A percentile compares a stretch with the other conserved stretches of the same genome.
These are phyloP conservation scores for Tetranychus piercei DNA, from an alignment of 2,888 invertebrate genomes.

Conservation along the genomic window DNA sequence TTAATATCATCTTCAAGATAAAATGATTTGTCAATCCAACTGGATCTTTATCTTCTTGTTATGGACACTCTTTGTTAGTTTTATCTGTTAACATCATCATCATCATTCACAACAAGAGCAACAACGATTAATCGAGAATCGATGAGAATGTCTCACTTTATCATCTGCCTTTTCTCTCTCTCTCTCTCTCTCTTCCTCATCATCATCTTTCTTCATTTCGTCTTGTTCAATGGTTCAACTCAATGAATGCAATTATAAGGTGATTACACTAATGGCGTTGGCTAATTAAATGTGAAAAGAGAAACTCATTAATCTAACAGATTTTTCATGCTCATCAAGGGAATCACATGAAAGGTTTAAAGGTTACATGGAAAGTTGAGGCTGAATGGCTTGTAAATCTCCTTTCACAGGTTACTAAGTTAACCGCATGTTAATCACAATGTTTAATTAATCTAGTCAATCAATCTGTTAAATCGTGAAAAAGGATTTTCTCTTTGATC, in stretches of 20 bases:
- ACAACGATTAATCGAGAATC: background rate
- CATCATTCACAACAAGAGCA: background rate
- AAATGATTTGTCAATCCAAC: background rate
- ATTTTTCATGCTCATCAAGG: background rate
- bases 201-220: background rate
- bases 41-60: background rate
- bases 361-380: too few relatives aligned
- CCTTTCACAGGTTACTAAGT: background rate
- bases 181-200: background rate
- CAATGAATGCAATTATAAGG: background rate
- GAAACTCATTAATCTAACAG: background rate
- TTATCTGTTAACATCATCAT: too few relatives aligned
- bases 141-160: background rate
- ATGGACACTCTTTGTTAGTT: background rate
- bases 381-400: too few relatives aligned
- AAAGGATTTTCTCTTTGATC: too few relatives aligned
- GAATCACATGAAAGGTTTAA: too few relatives aligned
- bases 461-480: background rate
- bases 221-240: background rate
- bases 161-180: background rate
- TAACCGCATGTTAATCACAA: background rate
- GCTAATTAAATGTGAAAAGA: conserved; percentile 1
- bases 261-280: background rate
- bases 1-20: background rate
- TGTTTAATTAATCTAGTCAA: background rate